Conservation (phyloP, 2,888 invertebrate species). For the Athalia cordata region DNA sequence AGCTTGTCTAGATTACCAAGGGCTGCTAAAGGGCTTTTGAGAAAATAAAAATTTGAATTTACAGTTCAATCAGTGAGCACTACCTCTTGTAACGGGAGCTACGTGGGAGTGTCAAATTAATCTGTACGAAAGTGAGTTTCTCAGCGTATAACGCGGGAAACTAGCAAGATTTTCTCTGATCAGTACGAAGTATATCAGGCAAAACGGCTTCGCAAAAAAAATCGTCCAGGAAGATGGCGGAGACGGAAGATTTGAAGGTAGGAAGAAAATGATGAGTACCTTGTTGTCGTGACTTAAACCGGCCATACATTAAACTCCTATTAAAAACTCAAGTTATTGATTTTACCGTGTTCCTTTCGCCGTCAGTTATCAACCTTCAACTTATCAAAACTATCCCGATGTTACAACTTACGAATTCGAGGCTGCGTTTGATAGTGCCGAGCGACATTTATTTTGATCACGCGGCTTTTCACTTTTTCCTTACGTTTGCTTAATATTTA, state of each 20-base stretch:
- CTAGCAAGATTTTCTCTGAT: conserved; percentile 25
- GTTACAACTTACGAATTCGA: background rate
- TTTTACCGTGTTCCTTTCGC: background rate
- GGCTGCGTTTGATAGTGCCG: conserved; percentile 38
- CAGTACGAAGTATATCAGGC: conserved; percentile 44
- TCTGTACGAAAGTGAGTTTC: conserved; percentile 2
- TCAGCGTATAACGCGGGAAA: conserved; percentile 38
- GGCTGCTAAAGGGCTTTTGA: conserved; percentile 22
- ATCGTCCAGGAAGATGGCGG: conserved; percentile 70
- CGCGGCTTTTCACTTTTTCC: conserved; percentile 41
- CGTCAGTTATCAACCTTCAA: conserved; percentile 10
- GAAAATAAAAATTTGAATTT: conserved; percentile 18
- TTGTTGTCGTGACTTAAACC: conserved; percentile 17
- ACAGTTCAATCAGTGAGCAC: background rate
- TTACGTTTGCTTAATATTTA: conserved; percentile 16
- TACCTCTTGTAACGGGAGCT: background rate
- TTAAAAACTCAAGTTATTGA: background rate
- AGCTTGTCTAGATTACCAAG: conserved; percentile 15
- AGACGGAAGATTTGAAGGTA: conserved; percentile 71
- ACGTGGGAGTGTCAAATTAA: background rate
- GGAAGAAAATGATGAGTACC: conserved; percentile 50
- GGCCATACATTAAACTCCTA: background rate
- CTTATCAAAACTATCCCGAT: conserved; percentile 9
- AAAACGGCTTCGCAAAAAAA: conserved; percentile 69
- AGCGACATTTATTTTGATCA: conserved; percentile 38